phyloP scores from a whole-genome alignment of 2,888 invertebrate genomes.

The Chrysolina oricalcia region DNA sequence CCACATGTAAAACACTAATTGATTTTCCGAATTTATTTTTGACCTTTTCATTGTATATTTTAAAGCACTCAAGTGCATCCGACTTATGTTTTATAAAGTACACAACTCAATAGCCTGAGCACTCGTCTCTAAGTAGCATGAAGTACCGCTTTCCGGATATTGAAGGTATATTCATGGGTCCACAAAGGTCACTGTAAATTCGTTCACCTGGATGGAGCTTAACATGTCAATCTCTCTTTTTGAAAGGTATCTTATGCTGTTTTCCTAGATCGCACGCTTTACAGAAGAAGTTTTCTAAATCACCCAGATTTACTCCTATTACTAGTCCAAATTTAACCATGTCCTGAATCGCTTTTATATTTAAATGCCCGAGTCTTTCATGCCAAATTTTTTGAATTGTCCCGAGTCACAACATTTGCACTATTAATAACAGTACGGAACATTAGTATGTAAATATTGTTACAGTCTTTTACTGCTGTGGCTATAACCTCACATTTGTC shows the following conservation, averaged over 20 bases:
- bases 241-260: no score
- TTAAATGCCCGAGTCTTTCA: not conserved
- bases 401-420: not conserved
- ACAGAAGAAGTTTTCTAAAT: no score
- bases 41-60: slow-evolving; percentile 30
- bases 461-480: not conserved
- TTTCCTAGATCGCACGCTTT: no score
- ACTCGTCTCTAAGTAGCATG: slow-evolving; percentile 42
- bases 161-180: slow-evolving; percentile 42
- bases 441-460: no score
- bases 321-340: not conserved
- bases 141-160: slow-evolving; percentile 45
- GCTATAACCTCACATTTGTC: not conserved
- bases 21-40: slow-evolving; percentile 42
- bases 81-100: slow-evolving; percentile 39
- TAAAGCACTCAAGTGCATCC: slow-evolving; percentile 37
- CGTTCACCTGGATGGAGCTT: slow-evolving; percentile 38
- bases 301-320: not conserved
- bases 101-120: slow-evolving; percentile 33
- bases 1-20: slow-evolving; percentile 36
- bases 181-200: slow-evolving; percentile 49
- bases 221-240: not conserved
- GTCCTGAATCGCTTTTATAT: not conserved
- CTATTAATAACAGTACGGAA: no score
- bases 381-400: not conserved